Conservation (phyloP, 1,140 invertebrate species). For the Tetragonula clypearis region DNA sequence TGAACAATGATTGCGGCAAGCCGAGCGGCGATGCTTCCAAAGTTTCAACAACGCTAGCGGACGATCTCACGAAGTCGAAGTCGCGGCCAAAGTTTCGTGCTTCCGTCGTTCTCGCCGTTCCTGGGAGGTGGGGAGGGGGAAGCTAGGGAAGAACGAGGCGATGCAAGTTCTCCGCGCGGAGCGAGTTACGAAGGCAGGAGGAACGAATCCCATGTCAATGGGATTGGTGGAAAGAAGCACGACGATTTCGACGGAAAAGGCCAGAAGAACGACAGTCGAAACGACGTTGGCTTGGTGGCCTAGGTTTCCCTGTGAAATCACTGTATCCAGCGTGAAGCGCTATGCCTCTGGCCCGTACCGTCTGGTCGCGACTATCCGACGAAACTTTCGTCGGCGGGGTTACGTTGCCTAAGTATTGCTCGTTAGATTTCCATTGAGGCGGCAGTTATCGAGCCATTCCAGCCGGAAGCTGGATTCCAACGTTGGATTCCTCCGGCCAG, state of each 20-base stretch:
- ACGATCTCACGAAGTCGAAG: constrained; percentile 63
- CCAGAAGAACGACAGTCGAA: constrained; percentile 3
- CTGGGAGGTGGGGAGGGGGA: too few species aligned
- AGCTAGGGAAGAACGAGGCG: constrained; percentile 53
- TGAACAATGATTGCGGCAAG: constrained; percentile 59
- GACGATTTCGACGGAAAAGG: not conserved
- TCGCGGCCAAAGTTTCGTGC: constrained; percentile 56
- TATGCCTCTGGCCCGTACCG: not conserved
- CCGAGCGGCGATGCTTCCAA: constrained; percentile 49
- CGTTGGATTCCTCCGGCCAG: not conserved
- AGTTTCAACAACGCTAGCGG: constrained; percentile 60
- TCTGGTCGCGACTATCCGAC: not conserved
- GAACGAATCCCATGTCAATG: not conserved
- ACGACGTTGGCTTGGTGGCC: not conserved
- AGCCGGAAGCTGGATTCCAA: not conserved
- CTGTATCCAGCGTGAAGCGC: not conserved
- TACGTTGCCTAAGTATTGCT: constrained; percentile 39
- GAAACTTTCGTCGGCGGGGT: constrained; percentile 46
- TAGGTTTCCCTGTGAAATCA: constrained; percentile 50
- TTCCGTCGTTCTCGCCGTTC: constrained; percentile 39
- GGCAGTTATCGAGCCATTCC: constrained; percentile 31
- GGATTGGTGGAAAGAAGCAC: constrained; percentile 9
- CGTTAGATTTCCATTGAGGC: constrained; percentile 48
- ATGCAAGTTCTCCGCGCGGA: constrained; percentile 52
- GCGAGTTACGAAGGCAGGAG: constrained; percentile 47